Base-by-base conservation (phyloP, 1,140 invertebrate species). In the Listronotus bonariensis region DNA sequence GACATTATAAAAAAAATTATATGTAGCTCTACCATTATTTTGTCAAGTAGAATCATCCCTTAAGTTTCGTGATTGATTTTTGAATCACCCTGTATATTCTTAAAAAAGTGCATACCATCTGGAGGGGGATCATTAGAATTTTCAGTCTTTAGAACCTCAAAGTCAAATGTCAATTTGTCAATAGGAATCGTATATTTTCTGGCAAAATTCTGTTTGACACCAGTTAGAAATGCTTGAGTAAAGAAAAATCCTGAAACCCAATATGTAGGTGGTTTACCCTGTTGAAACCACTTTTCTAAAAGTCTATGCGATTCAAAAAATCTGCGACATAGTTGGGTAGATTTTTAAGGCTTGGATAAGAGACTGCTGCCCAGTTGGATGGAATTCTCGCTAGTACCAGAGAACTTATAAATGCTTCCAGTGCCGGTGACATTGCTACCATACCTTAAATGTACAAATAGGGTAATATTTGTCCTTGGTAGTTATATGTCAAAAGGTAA, bases 201-300 rank as follows among this genome's bases (percentile, higher is more conserved):
- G 1, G 95, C 95, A 79, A 84, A 97, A 79, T 97, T 97, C 79
- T 97, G 95, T 69, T 93, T 87, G 1, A 91, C 91, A 3, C 91
- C 95, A 8, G 95, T 97, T 12, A 98, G 81, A 78, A 98, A 97
- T 0, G 92, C 93, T 80, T 97, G 94, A 0, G 93, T 93, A 76
- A 97, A 97, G 74, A 92, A 97, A 77, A 98, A 96, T 9, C 94
- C 95, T 0, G 94, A 94, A 5, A 98, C 82, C 96, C 95, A 98
- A 80, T 94, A 96, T 0, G 86, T 87, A 0, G 82, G 59, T 3
- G 94, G 93, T 77, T 92, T 92, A 3, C 91, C 91, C 41, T 88
- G 71, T 17, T 86, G 78, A 68, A 87, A 65, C 95, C 95, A 97
- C 32, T 85, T 80, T 74, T 90, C 79, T 32, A 90, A 85, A 88